phyloP scores from a whole-genome alignment of 1,140 invertebrate genomes.

The Dendroctonus ponderosae region DNA sequence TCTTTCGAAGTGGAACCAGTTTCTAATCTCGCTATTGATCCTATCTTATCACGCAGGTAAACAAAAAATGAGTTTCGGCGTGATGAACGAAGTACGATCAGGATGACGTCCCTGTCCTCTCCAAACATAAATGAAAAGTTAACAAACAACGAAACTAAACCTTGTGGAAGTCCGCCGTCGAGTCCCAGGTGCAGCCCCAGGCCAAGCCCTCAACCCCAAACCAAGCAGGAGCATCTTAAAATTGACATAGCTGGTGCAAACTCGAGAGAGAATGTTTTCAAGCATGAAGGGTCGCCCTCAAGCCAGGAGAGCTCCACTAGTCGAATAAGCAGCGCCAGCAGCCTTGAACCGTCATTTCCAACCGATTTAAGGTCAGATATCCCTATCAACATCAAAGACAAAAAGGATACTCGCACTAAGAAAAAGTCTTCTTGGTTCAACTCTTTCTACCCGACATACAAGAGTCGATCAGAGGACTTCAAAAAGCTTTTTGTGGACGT shows the following conservation, averaged over 20 bases:
- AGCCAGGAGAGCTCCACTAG: slow-evolving; percentile 40
- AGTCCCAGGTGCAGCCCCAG: slow-evolving; percentile 48
- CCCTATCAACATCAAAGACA: slow-evolving; percentile 46
- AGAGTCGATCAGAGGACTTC: slow-evolving; percentile 89
- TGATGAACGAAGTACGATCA: slow-evolving; percentile 6
- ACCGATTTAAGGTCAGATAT: slow-evolving; percentile 38
- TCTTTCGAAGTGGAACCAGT: not conserved
- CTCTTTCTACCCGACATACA: slow-evolving; percentile 89
- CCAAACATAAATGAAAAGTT: slow-evolving; percentile 9
- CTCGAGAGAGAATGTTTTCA: slow-evolving; percentile 22
- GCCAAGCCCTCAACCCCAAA: slow-evolving; percentile 46
- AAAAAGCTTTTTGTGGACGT: slow-evolving; percentile 90
- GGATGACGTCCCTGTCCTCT: slow-evolving; percentile 16
- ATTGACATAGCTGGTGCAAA: slow-evolving; percentile 38
- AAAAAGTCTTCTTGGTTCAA: slow-evolving; percentile 81
- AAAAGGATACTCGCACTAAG: slow-evolving; percentile 57
- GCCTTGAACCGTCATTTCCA: slow-evolving; percentile 29
- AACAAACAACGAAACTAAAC: slow-evolving; percentile 16
- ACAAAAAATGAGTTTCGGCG: slow-evolving; percentile 12
- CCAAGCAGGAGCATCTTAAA: slow-evolving; percentile 43
- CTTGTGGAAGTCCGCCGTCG: slow-evolving; percentile 43
- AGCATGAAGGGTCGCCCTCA: slow-evolving; percentile 43
- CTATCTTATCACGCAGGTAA: slow-evolving; percentile 11
- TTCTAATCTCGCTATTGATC: slow-evolving; percentile 1
- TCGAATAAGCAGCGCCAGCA: slow-evolving; percentile 31